Evolutionary conservation across 2,797 vertebrate genomes (phyloP).

Genomic region (Danio albolineatus): DNA sequence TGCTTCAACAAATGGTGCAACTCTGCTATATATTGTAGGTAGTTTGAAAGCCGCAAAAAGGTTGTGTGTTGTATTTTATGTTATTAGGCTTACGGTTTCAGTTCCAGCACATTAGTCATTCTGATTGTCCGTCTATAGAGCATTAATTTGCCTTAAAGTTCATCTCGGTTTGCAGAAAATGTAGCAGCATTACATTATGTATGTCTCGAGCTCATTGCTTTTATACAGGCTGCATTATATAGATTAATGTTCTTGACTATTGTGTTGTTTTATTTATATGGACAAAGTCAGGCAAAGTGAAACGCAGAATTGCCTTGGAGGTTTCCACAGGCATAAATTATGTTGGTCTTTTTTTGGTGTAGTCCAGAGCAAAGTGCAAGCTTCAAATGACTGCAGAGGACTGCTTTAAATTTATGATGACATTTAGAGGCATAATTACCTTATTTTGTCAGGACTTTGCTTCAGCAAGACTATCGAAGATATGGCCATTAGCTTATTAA

Average conservation of each 20-base stretch:
- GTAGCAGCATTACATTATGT: neutral
- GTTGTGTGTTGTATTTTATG: neutral
- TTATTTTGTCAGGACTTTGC: slow-evolving; percentile 8
- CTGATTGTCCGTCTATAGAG: neutral
- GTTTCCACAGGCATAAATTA: slow-evolving; percentile 18
- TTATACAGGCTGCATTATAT: slow-evolving; percentile 11
- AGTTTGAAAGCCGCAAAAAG: neutral
- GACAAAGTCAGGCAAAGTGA: neutral
- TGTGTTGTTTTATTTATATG: slow-evolving; percentile 21
- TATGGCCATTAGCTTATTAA: slow-evolving; percentile 15
- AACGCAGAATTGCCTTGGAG: neutral
- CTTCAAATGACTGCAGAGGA: slow-evolving; percentile 13
- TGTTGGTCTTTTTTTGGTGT: slow-evolving; percentile 11
- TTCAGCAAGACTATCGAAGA: slow-evolving; percentile 22
- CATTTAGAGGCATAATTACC: slow-evolving; percentile 30
- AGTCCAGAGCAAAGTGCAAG: slow-evolving; percentile 5
- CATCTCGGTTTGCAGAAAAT: slow-evolving; percentile 7
- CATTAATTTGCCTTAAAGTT: slow-evolving; percentile 5
- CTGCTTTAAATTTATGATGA: slow-evolving; percentile 26
- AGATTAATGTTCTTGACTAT: slow-evolving; percentile 10
- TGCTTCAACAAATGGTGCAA: neutral
- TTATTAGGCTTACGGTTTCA: slow-evolving; percentile 13
- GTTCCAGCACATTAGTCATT: slow-evolving; percentile 1
- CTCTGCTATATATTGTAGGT: neutral
- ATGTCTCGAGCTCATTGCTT: slow-evolving; percentile 11